A percentile compares a stretch with the other conserved stretches of the same genome.
Evolutionary conservation across 2,113 vertebrate genomes (phyloP).

Genomic region (Phalacrocorax brasilianus): DNA sequence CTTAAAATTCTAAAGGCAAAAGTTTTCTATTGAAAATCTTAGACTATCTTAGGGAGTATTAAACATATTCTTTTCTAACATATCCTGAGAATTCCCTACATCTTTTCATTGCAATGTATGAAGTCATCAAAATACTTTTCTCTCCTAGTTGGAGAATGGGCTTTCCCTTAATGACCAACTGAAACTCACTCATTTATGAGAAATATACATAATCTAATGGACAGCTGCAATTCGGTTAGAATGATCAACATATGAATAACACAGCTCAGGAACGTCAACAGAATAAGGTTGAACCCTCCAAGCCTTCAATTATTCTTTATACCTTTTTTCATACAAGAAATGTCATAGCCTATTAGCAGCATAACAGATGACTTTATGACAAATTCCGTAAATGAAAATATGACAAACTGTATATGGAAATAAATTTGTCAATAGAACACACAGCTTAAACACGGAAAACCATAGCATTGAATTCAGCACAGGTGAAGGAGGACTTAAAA

Average conservation of each 20-base stretch:
- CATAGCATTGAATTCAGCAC: neutral
- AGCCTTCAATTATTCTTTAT: neutral
- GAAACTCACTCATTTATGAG: neutral
- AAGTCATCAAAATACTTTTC: neutral
- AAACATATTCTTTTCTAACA: neutral
- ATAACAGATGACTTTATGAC: neutral
- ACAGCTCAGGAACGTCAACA: neutral
- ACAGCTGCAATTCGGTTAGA: neutral
- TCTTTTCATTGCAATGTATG: neutral
- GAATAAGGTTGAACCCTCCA: neutral
- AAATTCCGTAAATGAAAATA: neutral
- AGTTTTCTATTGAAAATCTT: neutral
- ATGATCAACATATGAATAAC: neutral
- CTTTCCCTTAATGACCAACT: neutral
- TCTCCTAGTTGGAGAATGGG: neutral
- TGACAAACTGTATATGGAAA: neutral
- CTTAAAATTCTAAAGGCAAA: neutral
- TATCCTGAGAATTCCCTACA: neutral
- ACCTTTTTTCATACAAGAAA: neutral
- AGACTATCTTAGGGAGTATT: neutral
- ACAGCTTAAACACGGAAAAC: neutral
- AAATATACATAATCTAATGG: neutral
- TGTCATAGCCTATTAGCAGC: neutral
- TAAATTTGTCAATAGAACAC: neutral
- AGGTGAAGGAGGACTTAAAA: neutral